Conservation (phyloP, 2,888 invertebrate species). For the Pammene aurita region DNA sequence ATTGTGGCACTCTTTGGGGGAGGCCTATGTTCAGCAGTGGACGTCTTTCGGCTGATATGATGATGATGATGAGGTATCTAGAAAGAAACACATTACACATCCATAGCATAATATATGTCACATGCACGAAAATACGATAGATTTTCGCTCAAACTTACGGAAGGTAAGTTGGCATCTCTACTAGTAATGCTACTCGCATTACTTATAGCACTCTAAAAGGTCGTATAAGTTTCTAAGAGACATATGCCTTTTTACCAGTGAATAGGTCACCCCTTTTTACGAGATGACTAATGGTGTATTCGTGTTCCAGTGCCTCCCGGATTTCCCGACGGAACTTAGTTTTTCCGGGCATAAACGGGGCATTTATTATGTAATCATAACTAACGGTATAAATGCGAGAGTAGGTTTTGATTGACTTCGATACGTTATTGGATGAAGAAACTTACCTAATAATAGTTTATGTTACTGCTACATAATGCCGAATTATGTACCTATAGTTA, state of each 20-base stretch:
- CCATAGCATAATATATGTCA: not conserved
- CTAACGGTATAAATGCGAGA: conserved; percentile 9
- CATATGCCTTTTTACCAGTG: not conserved
- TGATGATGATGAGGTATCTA: too few relatives aligned
- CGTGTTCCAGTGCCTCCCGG: conserved; percentile 26
- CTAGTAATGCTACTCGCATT: conserved; percentile 1
- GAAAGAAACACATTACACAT: not conserved
- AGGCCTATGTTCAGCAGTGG: too few relatives aligned
- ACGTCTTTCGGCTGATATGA: too few relatives aligned
- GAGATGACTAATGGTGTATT: conserved; percentile 36
- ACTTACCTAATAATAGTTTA: not conserved
- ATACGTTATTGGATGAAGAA: not conserved
- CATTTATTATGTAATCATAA: conserved; percentile 26
- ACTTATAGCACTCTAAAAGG: not conserved
- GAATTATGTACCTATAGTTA: too few relatives aligned
- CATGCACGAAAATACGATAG: not conserved
- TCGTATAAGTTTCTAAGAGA: not conserved
- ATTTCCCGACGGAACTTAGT: conserved; percentile 33
- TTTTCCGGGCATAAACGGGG: conserved; percentile 2
- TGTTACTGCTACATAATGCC: too few relatives aligned
- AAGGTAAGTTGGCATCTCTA: not conserved
- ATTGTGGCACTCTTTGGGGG: too few relatives aligned
- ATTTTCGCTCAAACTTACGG: not conserved
- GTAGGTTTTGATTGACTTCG: conserved; percentile 15
- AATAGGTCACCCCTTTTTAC: conserved; percentile 21